phyloP scores from a whole-genome alignment of 2,113 vertebrate species.

The Anarhynchus alexandrinus region DNA sequence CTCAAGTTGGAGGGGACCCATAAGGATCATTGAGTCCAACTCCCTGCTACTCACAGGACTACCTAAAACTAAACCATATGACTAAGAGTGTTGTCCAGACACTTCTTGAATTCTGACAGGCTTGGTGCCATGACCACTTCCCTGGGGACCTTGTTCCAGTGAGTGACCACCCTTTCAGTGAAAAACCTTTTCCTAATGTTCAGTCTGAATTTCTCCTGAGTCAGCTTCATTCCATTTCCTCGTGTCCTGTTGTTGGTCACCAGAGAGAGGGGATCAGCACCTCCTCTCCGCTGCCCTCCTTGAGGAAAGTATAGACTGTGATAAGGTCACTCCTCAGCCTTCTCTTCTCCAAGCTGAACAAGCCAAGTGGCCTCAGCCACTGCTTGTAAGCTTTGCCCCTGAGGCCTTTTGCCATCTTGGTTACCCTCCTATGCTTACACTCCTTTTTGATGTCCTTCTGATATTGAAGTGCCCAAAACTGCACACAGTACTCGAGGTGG shows the following conservation, averaged over 20 bases:
- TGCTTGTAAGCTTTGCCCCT: background rate
- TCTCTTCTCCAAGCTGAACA: background rate
- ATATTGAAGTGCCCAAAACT: background rate
- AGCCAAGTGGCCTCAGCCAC: background rate
- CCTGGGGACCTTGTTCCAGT: background rate
- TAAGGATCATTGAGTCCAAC: background rate
- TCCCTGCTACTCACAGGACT: background rate
- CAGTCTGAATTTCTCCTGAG: background rate
- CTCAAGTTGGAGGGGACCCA: background rate
- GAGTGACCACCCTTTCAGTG: background rate
- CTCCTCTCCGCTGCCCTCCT: fast-evolving
- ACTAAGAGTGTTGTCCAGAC: fast-evolving
- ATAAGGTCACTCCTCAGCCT: background rate
- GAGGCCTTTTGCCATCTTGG: background rate
- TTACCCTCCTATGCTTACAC: background rate
- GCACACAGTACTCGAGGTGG: background rate
- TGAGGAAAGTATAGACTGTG: background rate
- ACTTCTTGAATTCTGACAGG: background rate
- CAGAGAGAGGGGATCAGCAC: background rate
- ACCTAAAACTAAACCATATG: background rate
- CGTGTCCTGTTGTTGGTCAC: fast-evolving
- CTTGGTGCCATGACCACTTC: background rate
- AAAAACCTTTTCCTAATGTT: background rate
- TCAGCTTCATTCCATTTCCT: background rate
- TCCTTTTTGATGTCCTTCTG: background rate